These are phyloP conservation scores for Anolis sagrei DNA, from an alignment of 2,113 vertebrate genomes.

Conservation along the genomic window DNA sequence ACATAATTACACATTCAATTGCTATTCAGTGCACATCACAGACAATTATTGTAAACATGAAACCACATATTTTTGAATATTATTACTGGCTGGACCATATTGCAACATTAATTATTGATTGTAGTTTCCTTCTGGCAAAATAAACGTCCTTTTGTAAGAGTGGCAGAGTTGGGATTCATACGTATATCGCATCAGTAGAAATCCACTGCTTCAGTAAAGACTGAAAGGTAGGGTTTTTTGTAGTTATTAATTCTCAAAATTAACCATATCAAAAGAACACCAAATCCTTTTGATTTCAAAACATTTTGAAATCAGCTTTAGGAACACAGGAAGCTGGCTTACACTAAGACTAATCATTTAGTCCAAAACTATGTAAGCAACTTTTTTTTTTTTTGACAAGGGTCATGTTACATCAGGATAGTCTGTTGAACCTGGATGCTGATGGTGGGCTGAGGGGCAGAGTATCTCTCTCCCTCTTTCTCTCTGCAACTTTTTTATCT, in stretches of 20 bases:
- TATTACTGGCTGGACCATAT: constrained; percentile 6
- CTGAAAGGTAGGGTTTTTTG: constrained; percentile 69
- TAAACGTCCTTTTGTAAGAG: constrained; percentile 70
- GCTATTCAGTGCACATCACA: constrained; percentile 39
- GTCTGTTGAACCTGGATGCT: too few relatives aligned
- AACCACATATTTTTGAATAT: constrained; percentile 61
- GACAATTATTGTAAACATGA: constrained; percentile 51
- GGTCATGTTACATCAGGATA: too few relatives aligned
- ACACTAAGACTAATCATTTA: neutral
- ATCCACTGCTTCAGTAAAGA: constrained; percentile 75
- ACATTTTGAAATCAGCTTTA: constrained; percentile 26
- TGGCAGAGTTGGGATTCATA: constrained; percentile 66
- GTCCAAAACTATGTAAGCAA: too few relatives aligned
- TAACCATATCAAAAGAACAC: constrained; percentile 28
- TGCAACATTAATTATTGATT: constrained; percentile 65
- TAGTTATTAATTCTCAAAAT: constrained; percentile 60
- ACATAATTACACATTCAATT: constrained; percentile 45
- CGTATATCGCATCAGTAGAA: constrained; percentile 72
- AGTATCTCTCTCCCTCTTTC: too few relatives aligned
- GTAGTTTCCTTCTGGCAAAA: constrained; percentile 71
- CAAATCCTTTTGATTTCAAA: constrained; percentile 15
- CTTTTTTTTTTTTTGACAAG: too few relatives aligned
- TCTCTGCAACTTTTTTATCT: too few relatives aligned
- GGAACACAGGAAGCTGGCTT: neutral
- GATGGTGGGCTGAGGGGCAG: too few relatives aligned